Conservation (phyloP, 2,113 vertebrate species). For the Sinocyclocheilus grahami region DNA sequence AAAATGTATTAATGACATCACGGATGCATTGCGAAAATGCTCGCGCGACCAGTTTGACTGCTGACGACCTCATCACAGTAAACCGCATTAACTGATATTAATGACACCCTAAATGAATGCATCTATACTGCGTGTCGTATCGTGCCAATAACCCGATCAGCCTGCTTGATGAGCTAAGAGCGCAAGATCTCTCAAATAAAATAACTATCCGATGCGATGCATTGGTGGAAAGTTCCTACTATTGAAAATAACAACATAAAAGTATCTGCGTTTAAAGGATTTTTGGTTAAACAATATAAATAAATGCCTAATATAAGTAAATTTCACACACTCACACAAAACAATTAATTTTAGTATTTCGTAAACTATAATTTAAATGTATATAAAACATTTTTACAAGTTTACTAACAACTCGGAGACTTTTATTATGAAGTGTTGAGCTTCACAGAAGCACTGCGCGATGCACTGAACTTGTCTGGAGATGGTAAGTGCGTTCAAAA, state of each 20-base stretch:
- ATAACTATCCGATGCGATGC: neutral
- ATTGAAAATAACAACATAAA: neutral
- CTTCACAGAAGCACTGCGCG: neutral
- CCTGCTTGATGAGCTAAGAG: neutral
- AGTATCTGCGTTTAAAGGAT: neutral
- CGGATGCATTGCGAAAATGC: neutral
- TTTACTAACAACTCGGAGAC: neutral
- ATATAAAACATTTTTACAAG: neutral
- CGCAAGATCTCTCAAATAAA: neutral
- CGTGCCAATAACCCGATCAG: no score
- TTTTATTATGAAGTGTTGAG: slow-evolving; percentile 14
- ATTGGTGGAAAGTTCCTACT: no score
- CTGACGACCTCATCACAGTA: neutral
- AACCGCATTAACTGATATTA: no score
- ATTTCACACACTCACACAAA: neutral
- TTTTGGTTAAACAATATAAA: neutral
- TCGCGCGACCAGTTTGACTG: neutral
- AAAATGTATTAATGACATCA: neutral
- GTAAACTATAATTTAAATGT: no score
- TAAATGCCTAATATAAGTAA: neutral
- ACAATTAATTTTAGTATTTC: no score
- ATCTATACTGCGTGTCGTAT: no score
- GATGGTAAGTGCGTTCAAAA: neutral
- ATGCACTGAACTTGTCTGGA: neutral
- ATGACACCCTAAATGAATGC: neutral